Evolutionary conservation across 2,888 invertebrate genomes (phyloP).

Genomic region (Cerastis leucographa): DNA sequence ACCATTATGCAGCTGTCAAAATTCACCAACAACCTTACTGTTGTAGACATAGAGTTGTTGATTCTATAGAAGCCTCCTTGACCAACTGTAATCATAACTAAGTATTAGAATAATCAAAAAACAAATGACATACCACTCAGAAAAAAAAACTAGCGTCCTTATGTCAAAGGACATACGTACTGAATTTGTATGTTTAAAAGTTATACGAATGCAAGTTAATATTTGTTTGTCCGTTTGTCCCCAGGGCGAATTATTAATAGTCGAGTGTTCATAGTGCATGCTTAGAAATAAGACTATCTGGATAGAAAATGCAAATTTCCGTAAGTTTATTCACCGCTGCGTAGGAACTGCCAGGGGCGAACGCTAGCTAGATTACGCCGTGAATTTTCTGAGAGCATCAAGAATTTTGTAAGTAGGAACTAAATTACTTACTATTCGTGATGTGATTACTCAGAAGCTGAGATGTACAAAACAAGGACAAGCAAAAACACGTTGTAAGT

Average conservation of each 20-base stretch:
- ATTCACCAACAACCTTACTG: neutral
- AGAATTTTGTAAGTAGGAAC: slow-evolving; percentile 43
- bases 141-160: slow-evolving; percentile 18
- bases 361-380: slow-evolving; percentile 64
- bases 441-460: neutral
- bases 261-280: slow-evolving; percentile 72
- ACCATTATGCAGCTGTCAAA: neutral
- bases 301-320: slow-evolving; percentile 78
- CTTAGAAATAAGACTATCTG: slow-evolving; percentile 76
- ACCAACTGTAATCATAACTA: slow-evolving; percentile 13
- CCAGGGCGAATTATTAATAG: slow-evolving; percentile 78
- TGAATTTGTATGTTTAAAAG: slow-evolving; percentile 2
- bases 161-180: slow-evolving; percentile 13
- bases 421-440: slow-evolving; percentile 28
- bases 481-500: neutral
- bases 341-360: slow-evolving; percentile 68
- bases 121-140: neutral
- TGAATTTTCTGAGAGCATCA: slow-evolving; percentile 51
- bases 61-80: neutral
- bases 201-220: neutral
- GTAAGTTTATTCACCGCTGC: slow-evolving; percentile 68
- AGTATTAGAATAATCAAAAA: slow-evolving; percentile 25
- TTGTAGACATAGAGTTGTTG: neutral
- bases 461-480: neutral
- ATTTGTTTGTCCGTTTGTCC: slow-evolving; percentile 58